A percentile compares a stretch with the other conserved stretches of the same genome.
Conservation (phyloP, 2,113 vertebrate genomes). For the Chrysochloris asiatica region DNA sequence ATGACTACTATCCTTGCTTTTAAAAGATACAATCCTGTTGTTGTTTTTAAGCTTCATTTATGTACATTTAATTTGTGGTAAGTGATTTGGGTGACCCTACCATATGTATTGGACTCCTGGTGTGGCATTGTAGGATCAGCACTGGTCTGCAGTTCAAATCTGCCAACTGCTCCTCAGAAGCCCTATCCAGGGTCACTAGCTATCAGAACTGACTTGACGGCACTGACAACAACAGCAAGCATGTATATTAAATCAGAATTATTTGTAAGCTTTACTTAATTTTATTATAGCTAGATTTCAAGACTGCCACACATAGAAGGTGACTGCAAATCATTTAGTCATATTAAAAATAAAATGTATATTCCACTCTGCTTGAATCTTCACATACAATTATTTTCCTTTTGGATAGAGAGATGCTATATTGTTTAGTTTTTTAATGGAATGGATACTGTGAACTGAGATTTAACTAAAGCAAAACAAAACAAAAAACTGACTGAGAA, state of each 20-base stretch:
- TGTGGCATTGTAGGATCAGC: too few relatives aligned
- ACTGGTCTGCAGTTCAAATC: too few relatives aligned
- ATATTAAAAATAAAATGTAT: background rate
- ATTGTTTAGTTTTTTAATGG: background rate
- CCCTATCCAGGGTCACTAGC: too few relatives aligned
- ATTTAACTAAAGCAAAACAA: background rate
- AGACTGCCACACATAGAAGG: background rate
- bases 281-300: background rate
- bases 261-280: background rate
- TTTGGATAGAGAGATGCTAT: too few relatives aligned
- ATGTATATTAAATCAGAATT: background rate
- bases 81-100: background rate
- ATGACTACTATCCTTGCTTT: background rate
- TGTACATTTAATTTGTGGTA: background rate
- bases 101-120: too few relatives aligned
- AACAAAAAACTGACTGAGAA: background rate
- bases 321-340: background rate
- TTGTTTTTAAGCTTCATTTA: background rate
- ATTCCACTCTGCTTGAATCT: background rate
- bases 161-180: too few relatives aligned
- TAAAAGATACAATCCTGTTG: background rate
- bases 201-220: too few relatives aligned
- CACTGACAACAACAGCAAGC: too few relatives aligned
- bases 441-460: background rate
- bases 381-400: background rate